Percentiles rank a stretch among this genome's conserved stretches.
These are phyloP conservation scores for Cardinalis cardinalis DNA, from an alignment of 2,113 vertebrate species.

Conservation along the genomic window DNA sequence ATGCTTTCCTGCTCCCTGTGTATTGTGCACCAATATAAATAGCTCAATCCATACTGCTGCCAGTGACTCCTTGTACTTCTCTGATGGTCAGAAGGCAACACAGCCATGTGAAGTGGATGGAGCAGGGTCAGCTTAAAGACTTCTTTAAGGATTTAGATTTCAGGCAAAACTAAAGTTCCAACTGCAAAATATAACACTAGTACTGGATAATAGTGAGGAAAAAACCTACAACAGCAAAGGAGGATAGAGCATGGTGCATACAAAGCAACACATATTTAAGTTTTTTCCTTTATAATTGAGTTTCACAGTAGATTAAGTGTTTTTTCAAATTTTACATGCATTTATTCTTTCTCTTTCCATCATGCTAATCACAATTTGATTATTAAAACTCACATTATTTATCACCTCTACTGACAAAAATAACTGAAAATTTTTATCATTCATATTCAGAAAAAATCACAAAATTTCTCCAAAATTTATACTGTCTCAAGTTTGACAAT, in stretches of 20 bases:
- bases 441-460: background rate
- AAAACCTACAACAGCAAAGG: background rate
- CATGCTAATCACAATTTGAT: background rate
- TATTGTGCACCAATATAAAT: background rate
- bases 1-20: background rate
- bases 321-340: background rate
- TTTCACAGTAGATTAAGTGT: background rate
- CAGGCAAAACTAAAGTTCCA: slow-evolving; percentile 24
- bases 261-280: background rate
- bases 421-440: background rate
- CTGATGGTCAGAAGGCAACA: background rate
- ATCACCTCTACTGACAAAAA: background rate
- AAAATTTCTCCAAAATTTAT: background rate
- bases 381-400: background rate
- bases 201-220: background rate
- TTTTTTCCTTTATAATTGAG: background rate
- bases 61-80: background rate
- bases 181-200: slow-evolving; percentile 6
- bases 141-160: background rate
- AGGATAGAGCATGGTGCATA: background rate
- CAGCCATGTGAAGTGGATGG: background rate
- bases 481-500: background rate
- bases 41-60: background rate
- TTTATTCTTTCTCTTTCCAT: background rate
- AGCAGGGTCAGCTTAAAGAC: background rate